phyloP scores from a whole-genome alignment of 2,888 invertebrate genomes.

The Urechis unicinctus region DNA sequence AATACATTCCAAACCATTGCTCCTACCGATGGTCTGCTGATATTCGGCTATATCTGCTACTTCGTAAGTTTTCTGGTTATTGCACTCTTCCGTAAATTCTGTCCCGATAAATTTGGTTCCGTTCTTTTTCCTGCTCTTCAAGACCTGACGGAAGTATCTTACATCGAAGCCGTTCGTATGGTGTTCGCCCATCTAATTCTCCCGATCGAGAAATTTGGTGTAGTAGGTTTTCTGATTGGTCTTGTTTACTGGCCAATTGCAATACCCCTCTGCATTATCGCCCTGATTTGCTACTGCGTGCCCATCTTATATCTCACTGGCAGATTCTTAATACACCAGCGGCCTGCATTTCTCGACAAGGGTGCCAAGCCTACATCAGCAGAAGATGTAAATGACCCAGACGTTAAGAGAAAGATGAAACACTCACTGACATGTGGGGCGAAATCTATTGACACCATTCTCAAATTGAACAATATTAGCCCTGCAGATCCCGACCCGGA shows the following conservation, averaged over 20 bases:
- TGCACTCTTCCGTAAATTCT: slow-evolving; percentile 9
- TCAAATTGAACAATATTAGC: slow-evolving; percentile 20
- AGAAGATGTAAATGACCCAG: neutral
- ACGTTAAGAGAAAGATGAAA: neutral
- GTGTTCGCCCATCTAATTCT: slow-evolving; percentile 19
- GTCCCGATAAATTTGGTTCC: slow-evolving; percentile 11
- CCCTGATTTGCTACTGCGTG: slow-evolving; percentile 19
- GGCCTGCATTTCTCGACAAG: slow-evolving; percentile 11
- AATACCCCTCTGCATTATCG: slow-evolving; percentile 16
- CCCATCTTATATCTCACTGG: slow-evolving; percentile 21
- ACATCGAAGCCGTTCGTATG: slow-evolving; percentile 18
- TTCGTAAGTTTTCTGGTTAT: slow-evolving; percentile 13
- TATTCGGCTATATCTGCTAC: slow-evolving; percentile 19
- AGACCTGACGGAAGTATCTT: slow-evolving; percentile 15
- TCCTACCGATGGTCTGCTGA: slow-evolving; percentile 14
- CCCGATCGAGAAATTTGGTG: slow-evolving; percentile 24
- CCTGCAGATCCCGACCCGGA: slow-evolving; percentile 5
- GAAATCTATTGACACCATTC: neutral
- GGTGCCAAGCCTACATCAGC: neutral
- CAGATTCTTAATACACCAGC: slow-evolving; percentile 13
- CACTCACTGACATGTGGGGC: neutral
- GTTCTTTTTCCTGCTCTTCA: slow-evolving; percentile 13
- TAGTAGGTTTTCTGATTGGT: slow-evolving; percentile 19
- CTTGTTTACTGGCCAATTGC: slow-evolving; percentile 20
- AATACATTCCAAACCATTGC: slow-evolving; percentile 18